Conservation (phyloP, 2,113 vertebrate species). For the Forbesichthys papilliferus region DNA sequence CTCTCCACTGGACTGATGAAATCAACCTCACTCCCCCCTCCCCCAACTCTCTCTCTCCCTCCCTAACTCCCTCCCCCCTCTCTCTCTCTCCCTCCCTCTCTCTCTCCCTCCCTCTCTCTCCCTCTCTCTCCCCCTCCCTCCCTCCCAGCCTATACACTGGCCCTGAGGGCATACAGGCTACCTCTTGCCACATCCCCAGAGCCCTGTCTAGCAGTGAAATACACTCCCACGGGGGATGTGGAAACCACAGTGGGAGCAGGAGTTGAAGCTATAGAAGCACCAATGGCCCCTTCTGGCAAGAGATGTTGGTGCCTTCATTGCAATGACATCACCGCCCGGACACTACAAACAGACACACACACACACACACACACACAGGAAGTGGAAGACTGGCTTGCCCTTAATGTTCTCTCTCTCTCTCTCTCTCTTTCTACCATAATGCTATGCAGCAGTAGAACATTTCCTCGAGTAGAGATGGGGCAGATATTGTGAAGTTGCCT, state of each 20-base stretch:
- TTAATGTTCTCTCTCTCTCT: no score
- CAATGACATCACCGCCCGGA: slow-evolving; percentile 4
- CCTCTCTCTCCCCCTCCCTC: slow-evolving; percentile 25
- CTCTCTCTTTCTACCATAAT: no score
- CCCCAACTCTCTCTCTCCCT: no score
- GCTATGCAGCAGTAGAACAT: no score
- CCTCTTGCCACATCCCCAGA: slow-evolving; percentile 38
- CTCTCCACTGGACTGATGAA: no score
- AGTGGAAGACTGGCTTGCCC: background rate
- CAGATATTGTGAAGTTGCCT: no score
- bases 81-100: no score
- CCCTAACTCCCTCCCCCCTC: no score
- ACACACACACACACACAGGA: background rate
- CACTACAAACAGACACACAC: background rate
- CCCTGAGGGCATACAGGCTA: slow-evolving; percentile 44
- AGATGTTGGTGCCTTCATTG: slow-evolving; percentile 15
- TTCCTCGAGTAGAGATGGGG: no score
- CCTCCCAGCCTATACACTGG: slow-evolving; percentile 41
- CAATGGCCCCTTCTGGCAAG: slow-evolving; percentile 21
- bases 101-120: slow-evolving; percentile 14
- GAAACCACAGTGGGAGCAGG: background rate
- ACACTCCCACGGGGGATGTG: slow-evolving; percentile 20
- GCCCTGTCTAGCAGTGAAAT: slow-evolving; percentile 22
- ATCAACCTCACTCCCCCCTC: no score
- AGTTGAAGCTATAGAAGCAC: slow-evolving; percentile 6